Conservation (phyloP, 2,797 vertebrate species). For the Enteromius afrohamiltoni region DNA sequence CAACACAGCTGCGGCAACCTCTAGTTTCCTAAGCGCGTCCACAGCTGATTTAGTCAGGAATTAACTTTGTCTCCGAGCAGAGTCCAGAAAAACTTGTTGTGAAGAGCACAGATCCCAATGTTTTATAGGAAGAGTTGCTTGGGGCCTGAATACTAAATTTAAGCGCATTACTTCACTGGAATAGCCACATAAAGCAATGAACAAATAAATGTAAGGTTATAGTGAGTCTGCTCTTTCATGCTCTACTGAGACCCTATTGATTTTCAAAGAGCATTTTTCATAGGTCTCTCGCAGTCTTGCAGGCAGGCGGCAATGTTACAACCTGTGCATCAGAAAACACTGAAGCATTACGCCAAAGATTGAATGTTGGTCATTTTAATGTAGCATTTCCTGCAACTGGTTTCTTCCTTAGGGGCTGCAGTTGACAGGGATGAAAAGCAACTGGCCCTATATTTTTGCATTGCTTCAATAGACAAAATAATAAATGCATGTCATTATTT, state of each 20-base stretch:
- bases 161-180: constrained; percentile 42
- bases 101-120: background rate
- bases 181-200: constrained; percentile 60
- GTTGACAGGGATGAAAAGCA: background rate
- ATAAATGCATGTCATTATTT: background rate
- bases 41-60: constrained; percentile 27
- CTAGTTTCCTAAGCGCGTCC: constrained; percentile 1
- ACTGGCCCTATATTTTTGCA: background rate
- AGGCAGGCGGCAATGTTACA: background rate
- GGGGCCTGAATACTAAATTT: constrained; percentile 23
- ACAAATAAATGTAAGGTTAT: constrained; percentile 69
- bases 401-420: background rate
- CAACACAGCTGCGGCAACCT: background rate
- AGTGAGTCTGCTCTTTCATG: constrained; percentile 65
- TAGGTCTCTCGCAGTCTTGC: constrained; percentile 57
- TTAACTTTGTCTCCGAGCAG: constrained; percentile 3
- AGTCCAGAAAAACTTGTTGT: constrained; percentile 10
- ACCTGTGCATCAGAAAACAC: constrained; percentile 21
- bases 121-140: constrained; percentile 26
- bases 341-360: background rate
- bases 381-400: background rate
- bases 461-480: background rate
- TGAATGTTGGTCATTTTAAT: constrained; percentile 4
- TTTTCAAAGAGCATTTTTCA: constrained; percentile 69
- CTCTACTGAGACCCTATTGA: constrained; percentile 72